Evolutionary conservation across 1,140 invertebrate species (phyloP), one percentile per base, ranked within the genome.

Genomic region (Penaeus vannamei): DNA sequence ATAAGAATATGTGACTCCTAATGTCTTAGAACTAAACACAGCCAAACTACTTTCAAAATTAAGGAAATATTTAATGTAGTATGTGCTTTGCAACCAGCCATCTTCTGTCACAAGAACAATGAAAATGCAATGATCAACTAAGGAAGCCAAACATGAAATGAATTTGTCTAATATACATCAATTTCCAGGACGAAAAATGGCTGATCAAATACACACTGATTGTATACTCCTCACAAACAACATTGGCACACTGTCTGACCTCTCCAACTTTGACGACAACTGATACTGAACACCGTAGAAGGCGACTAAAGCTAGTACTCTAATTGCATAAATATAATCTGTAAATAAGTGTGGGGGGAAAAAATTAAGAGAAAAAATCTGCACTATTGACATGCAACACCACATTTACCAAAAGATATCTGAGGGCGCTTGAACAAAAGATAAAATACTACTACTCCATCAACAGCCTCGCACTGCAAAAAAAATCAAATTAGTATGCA

Each of bases 311-410:
- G 32, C 86, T 87, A 87, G n/a, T 62, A 46, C 53, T 53, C 86
- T 87, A 87, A 62, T 81, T 87, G 86, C 86, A 82, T 87, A 82
- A 87, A 87, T 77, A 87, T 29, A 66, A 62, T 66, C 86, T 87
- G 86, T 64, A 82, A 87, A 80, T 87, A 69, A 77, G 53, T 53
- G 53, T 53, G 12, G 53, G 53, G 53, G 53, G 17, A 23, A 46
- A 66, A 85, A 72, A 66, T 81, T 81, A 66, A 87, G 69, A 64
- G 42, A 79, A 72, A 29, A 89, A 84, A 66, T 82, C 53, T 89
- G 87, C 87, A 62, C 87, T 89, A 89, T 53, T 53, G 23, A 85
- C 87, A 89, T 89, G 87, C 87, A 84, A 89, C 87, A 89, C 60
- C 82, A 88, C 87, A 87, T 84, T 85, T 83, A 88, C n/a, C 59